Evolutionary conservation across 2,888 invertebrate genomes (phyloP).

Genomic region (Harpagoxenus sublaevis): DNA sequence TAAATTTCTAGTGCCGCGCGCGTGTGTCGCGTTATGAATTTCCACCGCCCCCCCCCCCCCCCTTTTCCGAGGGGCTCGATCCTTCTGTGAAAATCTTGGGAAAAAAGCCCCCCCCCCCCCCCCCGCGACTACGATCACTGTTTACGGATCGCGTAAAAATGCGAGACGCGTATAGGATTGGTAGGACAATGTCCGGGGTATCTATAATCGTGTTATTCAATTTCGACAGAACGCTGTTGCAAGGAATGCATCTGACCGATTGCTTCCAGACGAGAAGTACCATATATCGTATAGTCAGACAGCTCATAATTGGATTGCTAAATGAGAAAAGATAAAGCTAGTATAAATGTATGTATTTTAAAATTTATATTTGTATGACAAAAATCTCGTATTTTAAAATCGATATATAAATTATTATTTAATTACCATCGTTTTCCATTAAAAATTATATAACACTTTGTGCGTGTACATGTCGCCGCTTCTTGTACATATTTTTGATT

Average conservation of each 20-base stretch:
- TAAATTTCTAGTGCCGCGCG: conserved; percentile 77
- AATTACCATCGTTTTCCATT: neutral
- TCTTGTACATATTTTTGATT: neutral
- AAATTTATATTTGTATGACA: too few species aligned
- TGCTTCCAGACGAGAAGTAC: neutral
- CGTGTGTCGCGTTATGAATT: conserved; percentile 61
- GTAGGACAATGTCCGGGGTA: neutral
- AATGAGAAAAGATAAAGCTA: too few species aligned
- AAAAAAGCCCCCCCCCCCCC: neutral
- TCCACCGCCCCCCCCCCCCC: neutral
- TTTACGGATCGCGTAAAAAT: conserved; percentile 25
- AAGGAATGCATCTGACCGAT: neutral
- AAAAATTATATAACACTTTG: neutral
- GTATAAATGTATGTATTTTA: too few species aligned
- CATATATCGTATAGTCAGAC: too few species aligned
- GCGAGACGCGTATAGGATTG: neutral
- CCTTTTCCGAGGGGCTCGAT: neutral
- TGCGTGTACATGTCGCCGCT: neutral
- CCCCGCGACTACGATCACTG: conserved; percentile 55
- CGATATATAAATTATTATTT: neutral
- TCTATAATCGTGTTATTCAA: conserved; percentile 9
- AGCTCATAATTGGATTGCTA: too few species aligned
- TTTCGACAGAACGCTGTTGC: neutral
- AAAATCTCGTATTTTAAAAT: neutral
- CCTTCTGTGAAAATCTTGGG: conserved; percentile 36